Evolutionary conservation across 2,797 vertebrate genomes (phyloP), one percentile per base, ranked within the genome.

Genomic region (Anabacerthia variegaticeps): DNA sequence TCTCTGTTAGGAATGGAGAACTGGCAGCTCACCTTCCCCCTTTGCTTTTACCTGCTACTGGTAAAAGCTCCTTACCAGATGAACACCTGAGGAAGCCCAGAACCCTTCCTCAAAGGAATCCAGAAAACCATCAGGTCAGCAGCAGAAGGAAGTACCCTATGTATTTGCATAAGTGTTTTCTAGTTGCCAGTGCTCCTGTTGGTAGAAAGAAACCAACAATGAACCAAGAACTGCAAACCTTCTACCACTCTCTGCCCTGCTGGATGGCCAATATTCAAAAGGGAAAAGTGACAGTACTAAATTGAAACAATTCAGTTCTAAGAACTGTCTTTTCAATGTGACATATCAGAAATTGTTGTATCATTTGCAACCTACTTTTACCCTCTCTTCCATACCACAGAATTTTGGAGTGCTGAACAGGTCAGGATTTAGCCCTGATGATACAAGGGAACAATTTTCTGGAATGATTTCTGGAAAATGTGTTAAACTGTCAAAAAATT

Each of bases 51-150:
- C 4, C 22, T 43, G 28, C 6, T 77, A 14, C 34, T 46, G 37
- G 27, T n/a, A 48, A 77, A 66, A 77, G 23, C 12, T 37, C 44
- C 43, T 61, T 43, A 32, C 46, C 24, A 71, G n/a, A 36, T 27
- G 10, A 61, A 54, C 12, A 32, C 15, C 22, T 41, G 28, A 72
- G 32, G 30, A 71, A 75, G 36, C 9, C n/a, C 39, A 30, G 21
- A 55, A 32, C 11, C 18, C 30, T 56, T 62, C 21, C 32, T n/a
- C 23, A 43, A 27, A 77, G 6, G 10, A 46, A 54, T 24, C 18
- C 34, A 39, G 44, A 72, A 69, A 69, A 49, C 5, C 2, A 1
- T 13, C 0, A 0, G 20, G 27, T 18, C 22, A 67, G 22, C 36
- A 36, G 17, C 4, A 4, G 36, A 58, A 74, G 13, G 27, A 49